Evolutionary conservation across 35 echinoderm and acorn worm species (phyloP).

Genomic region (Amphiura filiformis): DNA sequence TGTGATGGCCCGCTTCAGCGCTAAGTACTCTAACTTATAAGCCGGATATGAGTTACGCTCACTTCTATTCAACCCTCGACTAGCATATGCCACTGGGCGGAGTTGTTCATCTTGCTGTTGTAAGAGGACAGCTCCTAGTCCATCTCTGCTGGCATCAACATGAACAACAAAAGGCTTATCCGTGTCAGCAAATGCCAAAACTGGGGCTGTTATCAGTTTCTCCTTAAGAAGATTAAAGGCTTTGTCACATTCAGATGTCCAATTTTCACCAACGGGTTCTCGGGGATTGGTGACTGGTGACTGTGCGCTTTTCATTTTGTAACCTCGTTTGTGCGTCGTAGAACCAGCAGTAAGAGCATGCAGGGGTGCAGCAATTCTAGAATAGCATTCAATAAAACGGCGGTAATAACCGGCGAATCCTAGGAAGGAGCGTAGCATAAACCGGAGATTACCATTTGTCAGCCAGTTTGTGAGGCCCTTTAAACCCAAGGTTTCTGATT

Average conservation of each 20-base stretch:
- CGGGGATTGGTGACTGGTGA: background rate
- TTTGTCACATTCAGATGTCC: slow-evolving; percentile 37
- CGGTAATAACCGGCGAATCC: slow-evolving; percentile 31
- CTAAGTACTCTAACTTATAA: background rate
- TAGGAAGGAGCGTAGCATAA: slow-evolving; percentile 9
- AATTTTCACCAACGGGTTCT: slow-evolving; percentile 14
- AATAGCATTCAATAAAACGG: slow-evolving; percentile 21
- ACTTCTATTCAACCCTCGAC: slow-evolving; percentile 21
- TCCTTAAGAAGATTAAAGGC: slow-evolving; percentile 30
- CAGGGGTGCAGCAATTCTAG: slow-evolving; percentile 16
- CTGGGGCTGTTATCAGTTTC: slow-evolving; percentile 36
- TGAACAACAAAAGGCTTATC: slow-evolving; percentile 42
- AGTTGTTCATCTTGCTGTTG: slow-evolving; percentile 47
- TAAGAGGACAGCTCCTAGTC: slow-evolving; percentile 59
- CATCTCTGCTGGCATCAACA: slow-evolving; percentile 50
- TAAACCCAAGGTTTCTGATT: slow-evolving; percentile 6
- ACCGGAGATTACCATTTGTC: slow-evolving; percentile 43
- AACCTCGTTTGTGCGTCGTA: too few relatives aligned
- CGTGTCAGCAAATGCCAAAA: slow-evolving; percentile 61
- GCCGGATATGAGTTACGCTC: background rate
- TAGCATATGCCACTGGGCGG: slow-evolving; percentile 45
- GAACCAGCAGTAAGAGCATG: slow-evolving; percentile 15
- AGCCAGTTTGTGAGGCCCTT: slow-evolving; percentile 53
- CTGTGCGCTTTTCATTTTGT: background rate
- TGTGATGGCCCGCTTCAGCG: background rate